Conservation (phyloP, 2,888 invertebrate species). For the Trachelus iudaicus region DNA sequence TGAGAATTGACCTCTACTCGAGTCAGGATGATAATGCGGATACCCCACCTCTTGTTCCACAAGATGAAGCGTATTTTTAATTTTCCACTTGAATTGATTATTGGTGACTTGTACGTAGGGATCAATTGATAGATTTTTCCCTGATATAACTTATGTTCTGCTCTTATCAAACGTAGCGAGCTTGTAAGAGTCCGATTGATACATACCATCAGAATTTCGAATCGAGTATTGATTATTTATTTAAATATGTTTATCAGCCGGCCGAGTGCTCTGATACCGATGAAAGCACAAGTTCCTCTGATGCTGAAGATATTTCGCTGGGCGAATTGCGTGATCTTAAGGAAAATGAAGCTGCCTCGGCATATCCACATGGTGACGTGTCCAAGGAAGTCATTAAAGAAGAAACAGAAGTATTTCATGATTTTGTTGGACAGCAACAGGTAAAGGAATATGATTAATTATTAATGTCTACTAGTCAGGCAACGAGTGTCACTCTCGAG, state of each 20-base stretch:
- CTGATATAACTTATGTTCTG: background rate
- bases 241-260: slow-evolving; percentile 26
- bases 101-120: background rate
- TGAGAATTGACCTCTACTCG: slow-evolving; percentile 31
- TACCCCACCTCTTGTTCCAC: slow-evolving; percentile 23
- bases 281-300: slow-evolving; percentile 10
- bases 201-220: background rate
- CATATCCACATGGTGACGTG: background rate
- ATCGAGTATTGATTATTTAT: background rate
- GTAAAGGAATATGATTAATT: background rate
- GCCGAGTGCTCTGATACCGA: slow-evolving; percentile 15
- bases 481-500: background rate
- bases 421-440: background rate
- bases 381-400: slow-evolving; percentile 13
- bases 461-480: background rate
- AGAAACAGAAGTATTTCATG: slow-evolving; percentile 11
- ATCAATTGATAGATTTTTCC: background rate
- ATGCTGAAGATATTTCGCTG: slow-evolving; percentile 24
- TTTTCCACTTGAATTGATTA: background rate
- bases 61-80: slow-evolving; percentile 19
- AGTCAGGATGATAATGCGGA: slow-evolving; percentile 8
- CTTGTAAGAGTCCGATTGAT: background rate
- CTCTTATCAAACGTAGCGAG: background rate
- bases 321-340: slow-evolving; percentile 32
- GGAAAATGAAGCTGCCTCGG: slow-evolving; percentile 2